Percentiles rank a stretch among this genome's conserved stretches.
Conservation (phyloP, 2,113 vertebrate genomes). For the Forbesichthys papilliferus region DNA sequence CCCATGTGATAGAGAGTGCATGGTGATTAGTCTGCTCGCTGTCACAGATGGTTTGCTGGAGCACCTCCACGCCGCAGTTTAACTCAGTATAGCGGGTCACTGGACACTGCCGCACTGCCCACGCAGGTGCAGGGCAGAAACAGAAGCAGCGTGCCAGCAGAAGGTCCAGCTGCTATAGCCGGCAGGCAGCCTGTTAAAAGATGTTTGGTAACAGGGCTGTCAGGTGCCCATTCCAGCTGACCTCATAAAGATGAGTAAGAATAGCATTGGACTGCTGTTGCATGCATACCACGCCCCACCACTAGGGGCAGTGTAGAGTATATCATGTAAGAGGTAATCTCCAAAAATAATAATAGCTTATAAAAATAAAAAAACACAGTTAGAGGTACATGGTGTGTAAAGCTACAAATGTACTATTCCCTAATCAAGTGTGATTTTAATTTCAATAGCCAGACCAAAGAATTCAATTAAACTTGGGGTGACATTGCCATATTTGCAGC, state of each 20-base stretch:
- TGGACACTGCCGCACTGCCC: conserved; percentile 24
- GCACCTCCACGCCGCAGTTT: conserved; percentile 8
- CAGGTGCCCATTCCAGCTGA: conserved; percentile 43
- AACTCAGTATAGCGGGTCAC: background rate
- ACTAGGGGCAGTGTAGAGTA: conserved; percentile 9
- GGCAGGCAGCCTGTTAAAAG: conserved; percentile 43
- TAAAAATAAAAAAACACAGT: no score
- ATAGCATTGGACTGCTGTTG: conserved; percentile 19
- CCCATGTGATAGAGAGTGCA: background rate
- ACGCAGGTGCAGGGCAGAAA: conserved; percentile 38
- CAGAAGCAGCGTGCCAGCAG: conserved; percentile 23
- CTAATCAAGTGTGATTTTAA: conserved; percentile 63
- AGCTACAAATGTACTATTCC: background rate
- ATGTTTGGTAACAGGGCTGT: conserved; percentile 37
- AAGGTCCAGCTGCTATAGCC: conserved; percentile 49
- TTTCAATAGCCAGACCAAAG: conserved; percentile 56
- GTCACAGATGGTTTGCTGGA: no score
- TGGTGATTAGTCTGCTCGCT: background rate
- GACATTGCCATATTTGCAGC: conserved; percentile 43
- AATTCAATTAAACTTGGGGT: conserved; percentile 45
- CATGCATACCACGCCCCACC: background rate
- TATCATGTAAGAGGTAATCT: conserved; percentile 14
- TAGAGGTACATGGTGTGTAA: no score
- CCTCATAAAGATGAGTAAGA: conserved; percentile 43
- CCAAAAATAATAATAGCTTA: background rate